Evolutionary conservation across 2,888 invertebrate genomes (phyloP).

Genomic region (Anoplius nigerrimus): DNA sequence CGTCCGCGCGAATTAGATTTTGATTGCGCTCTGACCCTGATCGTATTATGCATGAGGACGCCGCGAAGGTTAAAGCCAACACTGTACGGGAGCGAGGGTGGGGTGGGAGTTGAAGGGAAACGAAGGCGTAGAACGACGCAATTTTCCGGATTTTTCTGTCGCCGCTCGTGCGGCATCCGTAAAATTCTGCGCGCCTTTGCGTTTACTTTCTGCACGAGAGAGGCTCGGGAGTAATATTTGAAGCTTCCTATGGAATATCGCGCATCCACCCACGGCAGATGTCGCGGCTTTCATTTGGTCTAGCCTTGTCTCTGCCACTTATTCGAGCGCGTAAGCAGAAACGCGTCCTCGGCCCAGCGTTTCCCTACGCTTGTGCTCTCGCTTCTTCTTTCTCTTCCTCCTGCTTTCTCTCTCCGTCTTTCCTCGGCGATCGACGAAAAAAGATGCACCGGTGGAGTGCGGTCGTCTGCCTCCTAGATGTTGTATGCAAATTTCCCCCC

Average conservation of each 20-base stretch:
- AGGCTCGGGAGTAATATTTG: neutral
- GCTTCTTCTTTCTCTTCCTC: neutral
- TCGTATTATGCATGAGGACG: too few species aligned
- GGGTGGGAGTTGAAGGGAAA: too few species aligned
- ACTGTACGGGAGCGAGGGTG: too few species aligned
- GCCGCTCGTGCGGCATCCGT: too few species aligned
- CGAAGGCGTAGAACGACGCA: too few species aligned
- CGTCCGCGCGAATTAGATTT: too few species aligned
- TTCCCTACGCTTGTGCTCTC: neutral
- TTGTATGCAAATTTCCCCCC: constrained; percentile 47
- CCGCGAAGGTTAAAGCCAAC: too few species aligned
- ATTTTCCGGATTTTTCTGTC: too few species aligned
- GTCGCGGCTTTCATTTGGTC: constrained; percentile 45
- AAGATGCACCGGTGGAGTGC: constrained; percentile 23
- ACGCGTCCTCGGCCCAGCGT: neutral
- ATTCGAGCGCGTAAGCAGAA: too few species aligned
- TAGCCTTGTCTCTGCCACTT: constrained; percentile 8
- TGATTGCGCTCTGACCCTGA: too few species aligned
- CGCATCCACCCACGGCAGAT: constrained; percentile 33
- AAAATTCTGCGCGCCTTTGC: too few species aligned
- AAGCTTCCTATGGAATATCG: constrained; percentile 5
- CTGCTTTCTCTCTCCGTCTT: neutral
- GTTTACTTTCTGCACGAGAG: too few species aligned
- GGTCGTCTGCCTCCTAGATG: constrained; percentile 38
- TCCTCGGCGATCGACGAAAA: constrained; percentile 1